Evolutionary conservation across 1,140 invertebrate species (phyloP).

Genomic region (Drosophila triauraria): DNA sequence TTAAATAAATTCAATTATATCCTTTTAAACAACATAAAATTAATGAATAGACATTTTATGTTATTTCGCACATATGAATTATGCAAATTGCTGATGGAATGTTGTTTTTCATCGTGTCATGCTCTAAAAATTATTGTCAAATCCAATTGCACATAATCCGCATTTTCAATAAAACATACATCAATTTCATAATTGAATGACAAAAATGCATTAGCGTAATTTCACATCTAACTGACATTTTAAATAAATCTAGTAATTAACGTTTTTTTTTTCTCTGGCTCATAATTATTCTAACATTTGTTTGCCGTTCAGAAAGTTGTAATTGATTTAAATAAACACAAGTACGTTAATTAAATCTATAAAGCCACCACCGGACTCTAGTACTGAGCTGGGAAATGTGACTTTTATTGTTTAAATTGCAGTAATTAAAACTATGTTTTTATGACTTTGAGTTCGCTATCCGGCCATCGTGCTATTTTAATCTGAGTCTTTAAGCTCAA

Average conservation of each 20-base stretch:
- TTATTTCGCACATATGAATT: neutral
- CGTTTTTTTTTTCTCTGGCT: slow-evolving; percentile 5
- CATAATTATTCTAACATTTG: slow-evolving; percentile 5
- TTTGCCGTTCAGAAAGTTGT: slow-evolving; percentile 3
- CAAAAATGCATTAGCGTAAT: slow-evolving; percentile 1
- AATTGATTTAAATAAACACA: slow-evolving; percentile 43
- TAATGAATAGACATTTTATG: neutral
- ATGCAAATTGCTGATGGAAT: neutral
- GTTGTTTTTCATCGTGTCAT: neutral
- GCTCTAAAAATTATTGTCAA: slow-evolving; percentile 8
- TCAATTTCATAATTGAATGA: slow-evolving; percentile 19
- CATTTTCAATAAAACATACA: slow-evolving; percentile 8
- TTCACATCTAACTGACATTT: slow-evolving; percentile 3
- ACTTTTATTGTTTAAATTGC: slow-evolving; percentile 43
- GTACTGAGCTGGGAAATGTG: neutral
- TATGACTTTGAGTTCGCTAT: slow-evolving; percentile 12
- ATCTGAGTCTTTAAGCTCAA: slow-evolving; percentile 22
- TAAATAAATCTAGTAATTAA: slow-evolving; percentile 32
- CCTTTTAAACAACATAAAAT: neutral
- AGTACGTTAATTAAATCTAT: slow-evolving; percentile 36
- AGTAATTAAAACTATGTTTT: slow-evolving; percentile 35
- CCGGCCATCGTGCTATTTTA: slow-evolving; percentile 7
- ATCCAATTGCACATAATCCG: slow-evolving; percentile 6
- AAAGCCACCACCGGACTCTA: neutral
- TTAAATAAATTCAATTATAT: neutral